Evolutionary conservation across 1,140 invertebrate species (phyloP).

Genomic region (Ylistrum balloti): DNA sequence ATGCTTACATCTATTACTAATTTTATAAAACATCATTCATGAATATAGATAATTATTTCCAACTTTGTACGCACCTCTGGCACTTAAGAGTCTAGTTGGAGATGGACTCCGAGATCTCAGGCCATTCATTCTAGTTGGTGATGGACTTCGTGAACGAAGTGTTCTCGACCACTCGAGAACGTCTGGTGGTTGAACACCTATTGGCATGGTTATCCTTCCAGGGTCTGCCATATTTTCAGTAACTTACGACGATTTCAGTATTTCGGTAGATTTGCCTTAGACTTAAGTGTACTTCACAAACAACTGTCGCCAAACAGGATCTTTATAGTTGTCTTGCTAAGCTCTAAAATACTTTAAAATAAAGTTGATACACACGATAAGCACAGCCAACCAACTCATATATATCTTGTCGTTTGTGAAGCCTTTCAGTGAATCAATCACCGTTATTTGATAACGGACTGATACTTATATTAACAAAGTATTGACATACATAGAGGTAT

Average conservation of each 20-base stretch:
- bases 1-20: too few relatives aligned
- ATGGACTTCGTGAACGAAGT: conserved; percentile 71
- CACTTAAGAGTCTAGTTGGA: conserved; percentile 58
- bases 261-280: neutral
- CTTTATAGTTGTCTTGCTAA: too few relatives aligned
- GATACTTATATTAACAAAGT: conserved; percentile 2
- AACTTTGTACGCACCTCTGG: neutral
- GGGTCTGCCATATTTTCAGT: conserved; percentile 51
- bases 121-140: conserved; percentile 55
- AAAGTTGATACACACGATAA: neutral
- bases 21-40: too few relatives aligned
- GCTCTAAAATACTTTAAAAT: too few relatives aligned
- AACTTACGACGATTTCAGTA: neutral
- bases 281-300: neutral
- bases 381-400: neutral
- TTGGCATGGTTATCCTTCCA: conserved; percentile 71
- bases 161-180: conserved; percentile 75
- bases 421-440: neutral
- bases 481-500: too few relatives aligned
- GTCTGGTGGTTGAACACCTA: conserved; percentile 71
- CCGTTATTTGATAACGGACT: neutral
- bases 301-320: neutral
- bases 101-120: conserved; percentile 72
- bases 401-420: neutral
- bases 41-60: too few relatives aligned